A percentile compares a stretch with the other conserved stretches of the same genome.
These are phyloP conservation scores for Drosophila dives DNA, from an alignment of 2,888 invertebrate species.

Conservation along the genomic window DNA sequence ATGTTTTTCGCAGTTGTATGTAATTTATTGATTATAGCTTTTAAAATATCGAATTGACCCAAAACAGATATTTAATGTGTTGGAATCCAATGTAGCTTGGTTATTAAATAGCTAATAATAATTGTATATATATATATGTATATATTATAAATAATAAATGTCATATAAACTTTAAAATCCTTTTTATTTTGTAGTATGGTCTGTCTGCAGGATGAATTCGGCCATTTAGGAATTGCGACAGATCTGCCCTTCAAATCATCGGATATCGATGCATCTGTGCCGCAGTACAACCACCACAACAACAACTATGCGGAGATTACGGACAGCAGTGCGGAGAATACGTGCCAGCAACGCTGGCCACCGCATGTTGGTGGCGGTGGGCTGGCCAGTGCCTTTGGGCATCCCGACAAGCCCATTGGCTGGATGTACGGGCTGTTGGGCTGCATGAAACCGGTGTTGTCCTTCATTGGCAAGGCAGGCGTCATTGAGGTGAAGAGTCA, in stretches of 20 bases:
- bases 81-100: not conserved
- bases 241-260: conserved; percentile 81
- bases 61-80: not conserved
- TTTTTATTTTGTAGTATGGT: conserved; percentile 86
- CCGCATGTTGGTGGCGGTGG: conserved; percentile 76
- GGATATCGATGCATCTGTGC: conserved; percentile 58
- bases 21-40: not conserved
- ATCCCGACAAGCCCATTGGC: conserved; percentile 86
- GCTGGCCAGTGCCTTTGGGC: conserved; percentile 82
- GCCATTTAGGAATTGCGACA: conserved; percentile 85
- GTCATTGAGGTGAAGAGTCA: conserved; percentile 88
- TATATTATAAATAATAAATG: not conserved
- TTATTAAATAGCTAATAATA: not conserved
- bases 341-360: conserved; percentile 85
- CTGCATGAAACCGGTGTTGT: conserved; percentile 94
- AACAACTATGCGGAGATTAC: conserved; percentile 80
- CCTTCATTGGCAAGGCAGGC: conserved; percentile 92
- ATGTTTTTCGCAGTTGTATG: not conserved
- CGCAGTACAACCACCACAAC: conserved; percentile 74
- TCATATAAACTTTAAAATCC: not conserved
- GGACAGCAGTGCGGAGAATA: conserved; percentile 84
- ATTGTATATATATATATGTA: not conserved
- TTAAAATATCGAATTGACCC: not conserved
- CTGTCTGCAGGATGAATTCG: conserved; percentile 88
- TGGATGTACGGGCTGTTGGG: conserved; percentile 94